Percentiles rank a stretch among this genome's conserved stretches.
phyloP scores from a whole-genome alignment of 2,113 vertebrate genomes.

The Pipa parva region DNA sequence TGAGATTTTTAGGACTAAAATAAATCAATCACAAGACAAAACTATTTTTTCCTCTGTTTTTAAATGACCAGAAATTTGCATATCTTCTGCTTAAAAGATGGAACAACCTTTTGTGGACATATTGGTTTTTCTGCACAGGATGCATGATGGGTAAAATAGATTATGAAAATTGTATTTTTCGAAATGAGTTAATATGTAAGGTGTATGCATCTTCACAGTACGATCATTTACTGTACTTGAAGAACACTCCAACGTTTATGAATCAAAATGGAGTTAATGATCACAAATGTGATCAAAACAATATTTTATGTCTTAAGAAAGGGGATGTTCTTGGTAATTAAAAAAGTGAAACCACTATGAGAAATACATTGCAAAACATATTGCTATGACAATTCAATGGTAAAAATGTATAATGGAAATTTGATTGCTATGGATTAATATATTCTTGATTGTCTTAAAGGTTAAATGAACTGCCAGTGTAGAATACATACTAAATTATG shows the following conservation, averaged over 20 bases:
- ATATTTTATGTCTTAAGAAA: slow-evolving; percentile 7
- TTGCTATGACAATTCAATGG: background rate
- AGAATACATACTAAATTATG: background rate
- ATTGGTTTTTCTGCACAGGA: no score
- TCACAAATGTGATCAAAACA: slow-evolving; percentile 10
- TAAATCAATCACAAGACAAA: no score
- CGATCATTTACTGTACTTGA: background rate
- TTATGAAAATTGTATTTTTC: no score
- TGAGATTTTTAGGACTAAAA: no score
- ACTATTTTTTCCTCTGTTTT: no score
- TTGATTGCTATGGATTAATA: background rate
- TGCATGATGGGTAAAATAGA: no score
- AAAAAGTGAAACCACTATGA: background rate
- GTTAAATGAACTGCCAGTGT: background rate
- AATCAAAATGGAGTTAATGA: slow-evolving; percentile 4
- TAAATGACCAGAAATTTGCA: no score
- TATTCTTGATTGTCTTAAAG: background rate
- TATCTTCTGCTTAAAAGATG: no score
- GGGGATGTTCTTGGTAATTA: slow-evolving; percentile 8
- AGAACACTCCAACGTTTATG: slow-evolving; percentile 1
- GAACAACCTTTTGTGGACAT: no score
- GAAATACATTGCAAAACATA: background rate
- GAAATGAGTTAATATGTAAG: background rate
- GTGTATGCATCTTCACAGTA: background rate
- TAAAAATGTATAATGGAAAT: background rate